Conservation (phyloP, 2,888 invertebrate genomes). For the Tuta absoluta region DNA sequence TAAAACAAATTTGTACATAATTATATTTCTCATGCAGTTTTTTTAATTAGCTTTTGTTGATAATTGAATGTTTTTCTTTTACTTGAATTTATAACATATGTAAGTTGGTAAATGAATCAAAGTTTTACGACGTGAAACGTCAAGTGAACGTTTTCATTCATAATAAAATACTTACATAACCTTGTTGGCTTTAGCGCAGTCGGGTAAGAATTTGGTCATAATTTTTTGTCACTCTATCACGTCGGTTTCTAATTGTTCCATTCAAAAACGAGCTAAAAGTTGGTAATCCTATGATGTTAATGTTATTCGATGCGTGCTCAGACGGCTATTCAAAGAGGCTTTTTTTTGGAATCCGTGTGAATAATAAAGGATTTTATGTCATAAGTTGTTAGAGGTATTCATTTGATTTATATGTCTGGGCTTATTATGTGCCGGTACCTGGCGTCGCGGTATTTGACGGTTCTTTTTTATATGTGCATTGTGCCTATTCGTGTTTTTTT, state of each 20-base stretch:
- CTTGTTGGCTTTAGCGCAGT: too few species aligned
- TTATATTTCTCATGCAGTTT: too few species aligned
- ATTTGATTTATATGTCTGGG: conserved; percentile 71
- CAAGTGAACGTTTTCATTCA: too few species aligned
- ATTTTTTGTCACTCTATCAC: conserved; percentile 68
- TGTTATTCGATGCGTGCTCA: conserved; percentile 60
- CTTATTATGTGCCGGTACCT: conserved; percentile 49
- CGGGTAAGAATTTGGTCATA: conserved; percentile 36
- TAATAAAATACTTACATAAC: too few species aligned
- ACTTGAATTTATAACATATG: too few species aligned
- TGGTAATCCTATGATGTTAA: conserved; percentile 70
- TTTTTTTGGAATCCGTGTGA: conserved; percentile 62
- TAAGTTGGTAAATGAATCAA: too few species aligned
- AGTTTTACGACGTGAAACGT: too few species aligned
- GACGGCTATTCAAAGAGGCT: conserved; percentile 33
- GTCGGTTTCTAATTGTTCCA: conserved; percentile 68
- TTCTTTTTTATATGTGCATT: conserved; percentile 41
- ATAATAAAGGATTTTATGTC: conserved; percentile 77
- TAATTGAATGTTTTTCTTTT: too few species aligned
- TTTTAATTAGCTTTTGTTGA: too few species aligned
- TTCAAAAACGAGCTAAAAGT: conserved; percentile 64
- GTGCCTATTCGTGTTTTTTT: conserved; percentile 40
- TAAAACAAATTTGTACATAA: too few species aligned
- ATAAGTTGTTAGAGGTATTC: conserved; percentile 66
- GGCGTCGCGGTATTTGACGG: conserved; percentile 48